These are phyloP conservation scores for Slavum lentiscoides DNA, from an alignment of 2,888 invertebrate genomes.

Conservation along the genomic window DNA sequence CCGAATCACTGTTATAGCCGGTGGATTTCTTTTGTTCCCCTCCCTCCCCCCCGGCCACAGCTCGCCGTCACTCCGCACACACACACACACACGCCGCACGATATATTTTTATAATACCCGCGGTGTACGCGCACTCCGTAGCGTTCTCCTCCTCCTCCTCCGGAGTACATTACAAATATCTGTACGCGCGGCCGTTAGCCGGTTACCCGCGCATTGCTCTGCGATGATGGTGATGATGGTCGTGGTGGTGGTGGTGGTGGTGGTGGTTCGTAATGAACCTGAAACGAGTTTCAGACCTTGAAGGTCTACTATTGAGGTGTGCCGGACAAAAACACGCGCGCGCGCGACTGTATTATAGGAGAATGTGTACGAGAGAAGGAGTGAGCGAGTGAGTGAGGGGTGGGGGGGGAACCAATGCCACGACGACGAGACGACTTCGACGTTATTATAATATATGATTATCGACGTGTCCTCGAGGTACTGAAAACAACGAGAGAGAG, in stretches of 20 bases:
- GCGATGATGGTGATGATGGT: no score
- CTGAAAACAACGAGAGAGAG: no score
- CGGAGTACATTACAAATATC: background rate
- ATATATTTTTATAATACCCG: background rate
- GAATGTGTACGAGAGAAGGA: no score
- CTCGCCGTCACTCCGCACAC: background rate
- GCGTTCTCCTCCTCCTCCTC: background rate
- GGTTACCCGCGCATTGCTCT: background rate
- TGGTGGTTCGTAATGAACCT: constrained; percentile 47
- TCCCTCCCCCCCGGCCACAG: background rate
- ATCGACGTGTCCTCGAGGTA: no score
- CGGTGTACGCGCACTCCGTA: no score
- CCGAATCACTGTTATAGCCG: constrained; percentile 49
- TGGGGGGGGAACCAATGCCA: no score
- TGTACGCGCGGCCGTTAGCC: constrained; percentile 45
- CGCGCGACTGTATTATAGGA: background rate
- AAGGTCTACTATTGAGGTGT: constrained; percentile 46
- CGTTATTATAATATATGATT: no score
- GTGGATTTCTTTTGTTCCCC: constrained; percentile 49
- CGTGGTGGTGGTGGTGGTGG: background rate
- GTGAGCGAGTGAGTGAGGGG: background rate
- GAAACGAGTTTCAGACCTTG: constrained; percentile 52
- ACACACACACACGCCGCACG: background rate
- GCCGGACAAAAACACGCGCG: constrained; percentile 38
- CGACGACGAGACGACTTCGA: no score